phyloP scores from a whole-genome alignment of 30 jellyfish, hydroid and myxozoan genomes.

The Cassiopea andromeda region DNA sequence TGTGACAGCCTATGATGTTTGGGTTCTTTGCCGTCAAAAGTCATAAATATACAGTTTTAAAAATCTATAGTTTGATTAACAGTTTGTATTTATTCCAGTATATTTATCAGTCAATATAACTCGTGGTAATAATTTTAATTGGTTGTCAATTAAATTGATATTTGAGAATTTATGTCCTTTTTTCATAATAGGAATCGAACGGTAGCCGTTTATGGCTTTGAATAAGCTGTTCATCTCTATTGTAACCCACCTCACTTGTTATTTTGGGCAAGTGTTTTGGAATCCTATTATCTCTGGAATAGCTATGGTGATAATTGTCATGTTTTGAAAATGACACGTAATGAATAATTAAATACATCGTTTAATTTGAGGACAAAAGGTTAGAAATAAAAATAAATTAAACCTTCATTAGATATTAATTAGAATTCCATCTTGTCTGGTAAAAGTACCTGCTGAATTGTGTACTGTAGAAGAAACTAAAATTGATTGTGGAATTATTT shows the following conservation, averaged over 20 bases:
- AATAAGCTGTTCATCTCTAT: background rate
- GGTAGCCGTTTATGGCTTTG: background rate
- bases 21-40: too few species aligned
- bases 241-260: background rate
- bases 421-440: background rate
- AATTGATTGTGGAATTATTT: background rate
- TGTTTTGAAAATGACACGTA: conserved; percentile 9
- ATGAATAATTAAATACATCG: background rate
- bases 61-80: too few species aligned
- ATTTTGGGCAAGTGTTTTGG: background rate
- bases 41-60: too few species aligned
- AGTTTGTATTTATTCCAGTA: too few species aligned
- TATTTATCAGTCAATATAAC: too few species aligned
- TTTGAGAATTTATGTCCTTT: background rate
- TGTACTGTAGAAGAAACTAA: background rate
- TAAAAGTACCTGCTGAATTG: conserved; percentile 2
- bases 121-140: too few species aligned
- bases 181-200: background rate
- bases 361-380: background rate
- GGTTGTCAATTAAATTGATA: background rate
- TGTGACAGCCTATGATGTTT: too few species aligned
- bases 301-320: background rate
- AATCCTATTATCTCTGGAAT: background rate
- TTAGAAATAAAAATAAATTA: background rate
- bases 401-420: background rate